Percentiles rank a stretch among this genome's conserved stretches.
Evolutionary conservation across 2,888 invertebrate genomes (phyloP).

Genomic region (Marronus borbonicus): DNA sequence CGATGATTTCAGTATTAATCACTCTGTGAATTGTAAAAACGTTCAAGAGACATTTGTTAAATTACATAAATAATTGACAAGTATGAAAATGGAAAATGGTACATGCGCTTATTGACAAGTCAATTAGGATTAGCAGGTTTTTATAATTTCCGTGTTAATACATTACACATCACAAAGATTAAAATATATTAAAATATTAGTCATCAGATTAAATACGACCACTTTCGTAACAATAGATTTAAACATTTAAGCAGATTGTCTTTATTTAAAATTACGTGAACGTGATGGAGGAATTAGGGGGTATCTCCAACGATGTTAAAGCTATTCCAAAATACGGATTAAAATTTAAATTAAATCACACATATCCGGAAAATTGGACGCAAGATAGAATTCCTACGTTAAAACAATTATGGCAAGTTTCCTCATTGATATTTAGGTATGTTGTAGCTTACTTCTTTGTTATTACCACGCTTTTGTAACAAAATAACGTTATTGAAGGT

Average conservation of each 20-base stretch:
- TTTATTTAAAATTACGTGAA: conserved; percentile 14
- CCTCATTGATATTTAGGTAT: conserved; percentile 83
- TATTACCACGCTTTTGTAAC: conserved; percentile 38
- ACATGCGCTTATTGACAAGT: neutral
- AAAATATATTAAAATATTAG: conserved; percentile 17
- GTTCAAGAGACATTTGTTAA: too few relatives aligned
- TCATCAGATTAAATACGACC: conserved; percentile 39
- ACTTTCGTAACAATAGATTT: neutral
- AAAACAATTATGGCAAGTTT: conserved; percentile 79
- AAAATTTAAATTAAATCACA: conserved; percentile 82
- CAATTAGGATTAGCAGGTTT: neutral
- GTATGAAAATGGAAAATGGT: neutral
- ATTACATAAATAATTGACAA: neutral
- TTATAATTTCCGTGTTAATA: neutral
- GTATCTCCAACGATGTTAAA: conserved; percentile 43
- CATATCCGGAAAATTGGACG: conserved; percentile 82
- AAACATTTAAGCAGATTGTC: neutral
- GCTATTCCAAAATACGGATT: conserved; percentile 79
- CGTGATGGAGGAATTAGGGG: conserved; percentile 13
- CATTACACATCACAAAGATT: conserved; percentile 6
- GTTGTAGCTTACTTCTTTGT: conserved; percentile 46
- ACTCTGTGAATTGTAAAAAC: too few relatives aligned
- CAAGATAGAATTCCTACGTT: conserved; percentile 78
- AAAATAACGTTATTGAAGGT: conserved; percentile 72
- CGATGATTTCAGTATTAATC: too few relatives aligned